Percentiles rank a stretch among this genome's conserved stretches.
Evolutionary conservation across 2,888 invertebrate genomes (phyloP).

Genomic region (Andrena bucephala): DNA sequence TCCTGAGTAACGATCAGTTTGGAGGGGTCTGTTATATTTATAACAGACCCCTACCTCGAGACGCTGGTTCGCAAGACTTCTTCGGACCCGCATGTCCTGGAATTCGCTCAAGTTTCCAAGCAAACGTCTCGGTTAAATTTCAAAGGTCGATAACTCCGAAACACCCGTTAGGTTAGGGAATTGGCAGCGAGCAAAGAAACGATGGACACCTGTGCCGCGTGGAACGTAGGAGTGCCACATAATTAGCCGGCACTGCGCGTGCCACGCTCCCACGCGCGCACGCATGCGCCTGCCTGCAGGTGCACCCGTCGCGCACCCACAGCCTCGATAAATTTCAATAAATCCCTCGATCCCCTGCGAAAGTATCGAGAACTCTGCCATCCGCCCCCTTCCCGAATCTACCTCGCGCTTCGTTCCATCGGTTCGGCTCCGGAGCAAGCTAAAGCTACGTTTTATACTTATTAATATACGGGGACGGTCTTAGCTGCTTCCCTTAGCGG

Average conservation of each 20-base stretch:
- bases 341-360: neutral
- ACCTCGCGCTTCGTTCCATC: neutral
- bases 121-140: neutral
- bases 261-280: constrained; percentile 67
- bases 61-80: too few relatives aligned
- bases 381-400: constrained; percentile 15
- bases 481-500: neutral
- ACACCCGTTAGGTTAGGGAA: constrained; percentile 71
- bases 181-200: constrained; percentile 74
- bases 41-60: neutral
- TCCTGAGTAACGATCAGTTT: too few relatives aligned
- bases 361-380: constrained; percentile 6
- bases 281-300: constrained; percentile 44
- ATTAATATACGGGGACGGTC: neutral
- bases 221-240: constrained; percentile 76
- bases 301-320: constrained; percentile 20
- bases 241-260: constrained; percentile 74
- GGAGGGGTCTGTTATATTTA: neutral
- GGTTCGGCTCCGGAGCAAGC: neutral
- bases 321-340: neutral
- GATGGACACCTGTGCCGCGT: constrained; percentile 79
- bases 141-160: constrained; percentile 44
- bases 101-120: neutral
- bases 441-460: constrained; percentile 5
- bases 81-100: neutral